These are phyloP conservation scores for Subanguina moxae DNA, from an alignment of 1,140 invertebrate genomes.

Conservation along the genomic window DNA sequence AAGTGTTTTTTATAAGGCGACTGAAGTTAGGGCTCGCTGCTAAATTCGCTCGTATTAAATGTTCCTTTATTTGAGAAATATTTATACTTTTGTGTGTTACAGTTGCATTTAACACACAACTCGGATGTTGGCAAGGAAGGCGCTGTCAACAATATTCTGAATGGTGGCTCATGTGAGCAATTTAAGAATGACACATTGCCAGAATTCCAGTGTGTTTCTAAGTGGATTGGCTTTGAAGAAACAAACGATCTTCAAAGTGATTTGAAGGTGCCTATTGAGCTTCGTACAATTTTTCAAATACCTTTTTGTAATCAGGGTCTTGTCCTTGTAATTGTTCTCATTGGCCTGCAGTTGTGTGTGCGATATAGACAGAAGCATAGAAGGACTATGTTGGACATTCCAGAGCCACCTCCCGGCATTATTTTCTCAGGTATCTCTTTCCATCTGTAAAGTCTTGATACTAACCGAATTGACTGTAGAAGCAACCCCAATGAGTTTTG, in stretches of 20 bases:
- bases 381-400: slow-evolving; percentile 25
- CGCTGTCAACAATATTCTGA: not conserved
- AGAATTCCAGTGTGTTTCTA: slow-evolving; percentile 3
- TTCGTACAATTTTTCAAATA: slow-evolving; percentile 8
- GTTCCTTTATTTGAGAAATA: not conserved
- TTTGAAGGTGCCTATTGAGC: not conserved
- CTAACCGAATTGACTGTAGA: too few species aligned
- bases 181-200: slow-evolving; percentile 1
- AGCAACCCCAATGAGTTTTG: slow-evolving; percentile 72
- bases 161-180: not conserved
- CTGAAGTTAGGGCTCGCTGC: too few species aligned
- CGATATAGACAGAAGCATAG: slow-evolving; percentile 47
- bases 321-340: slow-evolving; percentile 37
- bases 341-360: slow-evolving; percentile 48
- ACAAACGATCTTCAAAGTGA: slow-evolving; percentile 21
- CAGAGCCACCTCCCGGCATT: slow-evolving; percentile 64
- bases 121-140: not conserved
- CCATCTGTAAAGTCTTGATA: too few species aligned
- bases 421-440: slow-evolving; percentile 77
- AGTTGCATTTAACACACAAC: not conserved
- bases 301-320: slow-evolving; percentile 29
- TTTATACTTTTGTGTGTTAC: too few species aligned
- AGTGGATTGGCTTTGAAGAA: slow-evolving; percentile 44
- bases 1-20: too few species aligned
- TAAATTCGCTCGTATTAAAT: too few species aligned